Base-by-base conservation (phyloP, 2,797 vertebrate species). In the Phataginus tricuspis region DNA sequence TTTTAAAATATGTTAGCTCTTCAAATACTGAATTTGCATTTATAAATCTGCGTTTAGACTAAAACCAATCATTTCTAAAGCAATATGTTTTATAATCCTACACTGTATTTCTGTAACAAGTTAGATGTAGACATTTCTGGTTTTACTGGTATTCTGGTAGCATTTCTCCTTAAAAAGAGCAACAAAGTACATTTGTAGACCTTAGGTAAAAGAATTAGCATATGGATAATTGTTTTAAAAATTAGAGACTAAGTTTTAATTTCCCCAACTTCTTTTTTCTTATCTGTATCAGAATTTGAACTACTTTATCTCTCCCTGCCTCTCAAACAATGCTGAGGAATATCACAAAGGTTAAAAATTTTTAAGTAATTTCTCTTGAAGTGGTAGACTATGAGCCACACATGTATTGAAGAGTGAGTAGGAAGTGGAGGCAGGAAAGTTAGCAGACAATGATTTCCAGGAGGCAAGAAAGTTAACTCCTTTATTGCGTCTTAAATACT, bases 401-500 rank as follows among this genome's bases (percentile, higher is more conserved):
- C 57, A 4, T 66, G 1, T 92, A 12, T 57, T 64, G 21, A 83
- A 83, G 9, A 66, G 8, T 23, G 63, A 79, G 31, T 84, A 45
- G 37, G 8, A 61, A 86, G 68, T 21, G 4, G 21, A 77, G 45
- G 12, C 37, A 92, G 39, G 13, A 19, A 91, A 77, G 16, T 78
- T 27, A 61, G 37, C n/a, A 74, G 74, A 64, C 6, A 71, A 4
- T 39, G 89, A 27, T 94, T 96, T 77, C 68, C 27, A 92, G 49
- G 16, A 77, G 37, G 53, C 53, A 59, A 91, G 49, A 75, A 86
- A 85, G 19, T 85, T 74, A 87, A 74, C 25, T 83, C 7, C 0
- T 61, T 94, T 68, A 12, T 25, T 88, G 39, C 95, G 34, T 84
- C 53, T 59, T 94, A 94, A 92, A 31, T 92, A 90, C 13, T 69